Evolutionary conservation across 2,888 invertebrate species (phyloP), one percentile per base, ranked within the genome.

Genomic region (Ametastegia equiseti): DNA sequence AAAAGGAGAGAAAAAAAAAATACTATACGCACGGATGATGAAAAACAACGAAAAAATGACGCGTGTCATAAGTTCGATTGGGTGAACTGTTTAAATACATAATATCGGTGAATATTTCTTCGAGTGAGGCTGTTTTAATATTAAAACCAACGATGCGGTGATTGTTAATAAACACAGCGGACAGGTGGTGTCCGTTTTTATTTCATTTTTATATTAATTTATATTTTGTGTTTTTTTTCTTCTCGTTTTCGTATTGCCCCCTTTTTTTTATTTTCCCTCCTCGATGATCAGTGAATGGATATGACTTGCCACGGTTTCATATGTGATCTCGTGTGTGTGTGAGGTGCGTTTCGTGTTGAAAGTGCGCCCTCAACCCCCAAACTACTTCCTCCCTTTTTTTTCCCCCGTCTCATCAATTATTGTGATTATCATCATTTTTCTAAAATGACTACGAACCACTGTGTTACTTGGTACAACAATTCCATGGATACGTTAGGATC

Each of bases 81-180:
- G n/a, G n/a, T n/a, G n/a, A n/a, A n/a, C n/a, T n/a, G n/a, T n/a
- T n/a, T n/a, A n/a, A n/a, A n/a, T n/a, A n/a, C n/a, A 42, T 3
- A 42, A 42, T 42, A 42, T 42, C 42, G 42, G 11, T 42, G 11
- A 42, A 42, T 42, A 1, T 42, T 42, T 54, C 23, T 45, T 45
- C 45, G 45, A 60, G 23, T 30, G 60, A 4, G 33, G 13, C 5
- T 30, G 33, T 30, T 63, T 30, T 39, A 36, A 65, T 6, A 39
- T 4, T 9, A 67, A 39, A 67, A 67, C 11, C 9, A 39, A 39
- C n/a, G n/a, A 75, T 50, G 36, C 75, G 75, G 75, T 75, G 75
- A 75, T 54, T 3, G 50, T 75, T 75, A 75, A 75, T 75, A 45
- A 75, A 54, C 27, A 47, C 36, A 23, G 54, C 23, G 54, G 36